phyloP scores from a whole-genome alignment of 2,797 vertebrate genomes.

The Rhadinocentrus ornatus region DNA sequence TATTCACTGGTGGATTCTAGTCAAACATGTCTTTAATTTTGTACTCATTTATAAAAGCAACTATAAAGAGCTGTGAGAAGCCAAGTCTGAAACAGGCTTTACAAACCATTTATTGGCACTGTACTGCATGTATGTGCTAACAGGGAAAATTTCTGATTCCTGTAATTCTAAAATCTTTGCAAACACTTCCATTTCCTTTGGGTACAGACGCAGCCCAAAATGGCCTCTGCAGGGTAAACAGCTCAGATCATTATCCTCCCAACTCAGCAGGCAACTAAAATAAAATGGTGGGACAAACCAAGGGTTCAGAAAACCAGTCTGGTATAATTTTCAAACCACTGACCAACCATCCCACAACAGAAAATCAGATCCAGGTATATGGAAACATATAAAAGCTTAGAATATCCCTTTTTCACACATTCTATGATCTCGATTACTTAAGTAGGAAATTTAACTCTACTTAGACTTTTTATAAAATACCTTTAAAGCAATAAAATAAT shows the following conservation, averaged over 20 bases:
- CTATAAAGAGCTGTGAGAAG: too few species aligned
- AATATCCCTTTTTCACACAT: conserved; percentile 2
- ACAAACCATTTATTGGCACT: background rate
- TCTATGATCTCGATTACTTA: background rate
- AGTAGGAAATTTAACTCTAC: background rate
- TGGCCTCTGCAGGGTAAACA: conserved; percentile 68
- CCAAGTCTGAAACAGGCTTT: background rate
- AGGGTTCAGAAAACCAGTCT: conserved; percentile 54
- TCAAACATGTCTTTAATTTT: too few species aligned
- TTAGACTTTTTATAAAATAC: background rate
- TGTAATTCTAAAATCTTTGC: conserved; percentile 23
- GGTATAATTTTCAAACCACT: conserved; percentile 54
- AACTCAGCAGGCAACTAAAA: conserved; percentile 34
- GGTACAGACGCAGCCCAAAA: conserved; percentile 53
- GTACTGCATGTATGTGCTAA: background rate
- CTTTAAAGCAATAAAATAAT: background rate
- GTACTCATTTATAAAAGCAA: too few species aligned
- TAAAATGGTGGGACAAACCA: conserved; percentile 28
- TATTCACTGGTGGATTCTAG: too few species aligned
- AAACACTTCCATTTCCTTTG: conserved; percentile 66
- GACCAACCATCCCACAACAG: conserved; percentile 34
- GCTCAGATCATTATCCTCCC: conserved; percentile 62
- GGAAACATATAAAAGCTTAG: background rate
- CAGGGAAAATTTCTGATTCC: conserved; percentile 16
- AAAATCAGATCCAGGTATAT: conserved; percentile 50